Conservation (phyloP, 2,797 vertebrate genomes). For the Takifugu ocellatus region DNA sequence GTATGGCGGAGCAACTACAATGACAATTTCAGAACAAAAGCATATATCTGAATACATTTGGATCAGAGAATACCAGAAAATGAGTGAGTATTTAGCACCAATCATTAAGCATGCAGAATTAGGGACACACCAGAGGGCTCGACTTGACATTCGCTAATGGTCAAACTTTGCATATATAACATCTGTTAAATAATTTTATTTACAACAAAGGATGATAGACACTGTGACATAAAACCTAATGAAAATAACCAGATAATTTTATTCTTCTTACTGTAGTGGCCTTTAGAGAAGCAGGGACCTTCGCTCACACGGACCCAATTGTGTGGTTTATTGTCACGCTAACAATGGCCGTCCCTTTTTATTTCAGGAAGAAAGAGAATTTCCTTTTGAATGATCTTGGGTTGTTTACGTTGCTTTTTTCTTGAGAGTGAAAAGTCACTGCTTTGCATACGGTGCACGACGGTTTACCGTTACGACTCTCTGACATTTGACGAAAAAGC, state of each 20-base stretch:
- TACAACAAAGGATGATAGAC: constrained; percentile 33
- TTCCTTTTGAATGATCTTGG: constrained; percentile 67
- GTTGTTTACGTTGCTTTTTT: constrained; percentile 60
- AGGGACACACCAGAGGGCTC: constrained; percentile 24
- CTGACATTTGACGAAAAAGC: constrained; percentile 44
- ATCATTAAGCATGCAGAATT: constrained; percentile 17
- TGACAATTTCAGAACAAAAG: not conserved
- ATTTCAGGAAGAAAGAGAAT: constrained; percentile 53
- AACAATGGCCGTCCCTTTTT: constrained; percentile 55
- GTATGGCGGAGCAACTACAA: too few relatives aligned
- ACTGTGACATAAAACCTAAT: constrained; percentile 47
- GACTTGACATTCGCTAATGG: constrained; percentile 72
- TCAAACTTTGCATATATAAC: constrained; percentile 72
- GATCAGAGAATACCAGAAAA: not conserved
- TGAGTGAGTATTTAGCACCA: not conserved
- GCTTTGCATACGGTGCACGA: constrained; percentile 41
- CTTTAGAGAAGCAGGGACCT: constrained; percentile 33
- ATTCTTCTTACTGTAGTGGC: constrained; percentile 31
- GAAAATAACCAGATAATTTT: constrained; percentile 46
- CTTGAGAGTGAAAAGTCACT: constrained; percentile 39
- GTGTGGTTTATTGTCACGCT: constrained; percentile 34
- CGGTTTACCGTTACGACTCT: constrained; percentile 32
- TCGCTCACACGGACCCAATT: constrained; percentile 44
- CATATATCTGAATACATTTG: not conserved
- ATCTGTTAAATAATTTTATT: constrained; percentile 39